Evolutionary conservation across 2,113 vertebrate genomes (phyloP).

Genomic region (Ciconia boyciana): DNA sequence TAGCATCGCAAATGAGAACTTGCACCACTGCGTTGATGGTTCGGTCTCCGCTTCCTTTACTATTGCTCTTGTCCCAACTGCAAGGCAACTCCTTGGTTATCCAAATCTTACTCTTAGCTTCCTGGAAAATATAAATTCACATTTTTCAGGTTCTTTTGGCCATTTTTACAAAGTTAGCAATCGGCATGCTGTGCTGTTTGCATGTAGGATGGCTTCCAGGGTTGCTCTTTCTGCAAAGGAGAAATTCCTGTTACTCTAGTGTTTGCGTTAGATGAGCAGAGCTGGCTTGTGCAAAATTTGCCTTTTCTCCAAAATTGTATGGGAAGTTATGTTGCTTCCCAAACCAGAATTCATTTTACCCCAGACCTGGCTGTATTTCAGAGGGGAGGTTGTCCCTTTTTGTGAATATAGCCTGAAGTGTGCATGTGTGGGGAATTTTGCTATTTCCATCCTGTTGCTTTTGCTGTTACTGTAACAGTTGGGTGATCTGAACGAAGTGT

Average conservation of each 20-base stretch:
- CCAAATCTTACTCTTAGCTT: background rate
- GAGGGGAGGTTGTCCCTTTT: background rate
- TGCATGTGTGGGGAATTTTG: background rate
- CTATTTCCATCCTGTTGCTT: conserved; percentile 4
- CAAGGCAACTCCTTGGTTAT: background rate
- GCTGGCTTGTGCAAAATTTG: background rate
- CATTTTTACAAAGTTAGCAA: background rate
- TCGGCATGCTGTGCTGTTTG: accelerated
- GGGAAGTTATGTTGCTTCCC: background rate
- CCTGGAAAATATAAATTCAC: background rate
- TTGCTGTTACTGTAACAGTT: conserved; percentile 38
- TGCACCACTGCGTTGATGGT: accelerated
- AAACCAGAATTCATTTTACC: background rate
- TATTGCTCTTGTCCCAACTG: background rate
- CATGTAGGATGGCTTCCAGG: background rate
- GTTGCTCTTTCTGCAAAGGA: background rate
- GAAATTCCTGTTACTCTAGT: background rate
- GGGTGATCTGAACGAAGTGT: conserved; percentile 32
- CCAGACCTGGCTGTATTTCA: background rate
- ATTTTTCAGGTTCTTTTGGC: background rate
- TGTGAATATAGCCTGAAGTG: background rate
- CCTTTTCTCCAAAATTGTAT: background rate
- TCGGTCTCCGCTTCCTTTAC: accelerated
- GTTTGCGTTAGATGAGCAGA: background rate
- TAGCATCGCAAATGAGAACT: background rate